Conservation (phyloP, 1,140 invertebrate species). For the Ceratina australensis region DNA sequence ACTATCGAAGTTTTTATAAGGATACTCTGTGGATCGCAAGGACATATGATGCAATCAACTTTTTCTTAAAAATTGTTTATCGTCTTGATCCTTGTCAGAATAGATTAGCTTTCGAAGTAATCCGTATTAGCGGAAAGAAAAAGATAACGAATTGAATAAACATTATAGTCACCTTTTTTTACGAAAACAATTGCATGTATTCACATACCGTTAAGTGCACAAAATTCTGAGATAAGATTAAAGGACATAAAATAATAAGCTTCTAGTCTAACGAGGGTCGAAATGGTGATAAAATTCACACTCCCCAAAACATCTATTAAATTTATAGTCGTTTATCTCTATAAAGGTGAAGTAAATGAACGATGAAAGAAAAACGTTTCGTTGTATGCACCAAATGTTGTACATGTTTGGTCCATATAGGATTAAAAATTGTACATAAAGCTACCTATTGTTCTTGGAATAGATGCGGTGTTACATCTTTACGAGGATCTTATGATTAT, state of each 20-base stretch:
- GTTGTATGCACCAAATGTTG: background rate
- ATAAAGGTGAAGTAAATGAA: background rate
- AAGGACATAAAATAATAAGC: slow-evolving; percentile 5
- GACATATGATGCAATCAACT: background rate
- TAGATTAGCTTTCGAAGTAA: background rate
- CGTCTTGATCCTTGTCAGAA: slow-evolving; percentile 23
- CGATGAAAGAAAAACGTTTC: slow-evolving; percentile 8
- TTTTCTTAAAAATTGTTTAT: background rate
- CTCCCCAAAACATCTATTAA: background rate
- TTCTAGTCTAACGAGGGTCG: slow-evolving; percentile 11
- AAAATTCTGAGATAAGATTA: slow-evolving; percentile 28
- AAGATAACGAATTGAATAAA: background rate
- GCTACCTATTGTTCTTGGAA: slow-evolving; percentile 7
- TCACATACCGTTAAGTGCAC: slow-evolving; percentile 20
- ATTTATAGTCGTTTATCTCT: background rate
- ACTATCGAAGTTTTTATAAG: slow-evolving; percentile 28
- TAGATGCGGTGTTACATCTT: slow-evolving; percentile 26
- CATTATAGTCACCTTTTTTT: slow-evolving; percentile 1
- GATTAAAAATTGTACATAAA: slow-evolving; percentile 48
- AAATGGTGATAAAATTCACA: background rate
- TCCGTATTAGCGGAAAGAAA: background rate
- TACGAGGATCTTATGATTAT: slow-evolving; percentile 4
- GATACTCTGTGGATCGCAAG: background rate
- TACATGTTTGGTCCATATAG: slow-evolving; percentile 41
- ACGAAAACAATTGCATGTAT: background rate